Percentiles rank a stretch among this genome's conserved stretches.
These are phyloP conservation scores for Myotis findleyi DNA, from an alignment of 2,797 vertebrate genomes.

Conservation along the genomic window DNA sequence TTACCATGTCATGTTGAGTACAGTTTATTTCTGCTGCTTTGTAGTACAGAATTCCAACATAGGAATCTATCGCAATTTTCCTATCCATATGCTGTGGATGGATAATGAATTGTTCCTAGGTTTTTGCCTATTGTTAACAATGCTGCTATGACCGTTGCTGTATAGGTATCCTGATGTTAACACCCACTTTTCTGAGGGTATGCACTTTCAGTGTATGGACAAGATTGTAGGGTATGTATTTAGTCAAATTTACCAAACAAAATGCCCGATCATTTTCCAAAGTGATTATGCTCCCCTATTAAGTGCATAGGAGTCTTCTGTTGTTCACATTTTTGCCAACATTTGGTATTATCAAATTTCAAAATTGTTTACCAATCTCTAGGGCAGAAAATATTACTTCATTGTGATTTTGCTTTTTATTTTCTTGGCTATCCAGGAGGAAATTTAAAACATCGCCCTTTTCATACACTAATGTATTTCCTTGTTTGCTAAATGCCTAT, in stretches of 20 bases:
- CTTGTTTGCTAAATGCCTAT: conserved; percentile 66
- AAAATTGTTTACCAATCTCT: neutral
- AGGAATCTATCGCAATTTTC: neutral
- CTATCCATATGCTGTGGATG: neutral
- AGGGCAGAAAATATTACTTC: neutral
- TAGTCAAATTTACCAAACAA: neutral
- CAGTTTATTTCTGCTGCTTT: neutral
- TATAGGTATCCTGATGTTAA: neutral
- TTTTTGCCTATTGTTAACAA: neutral
- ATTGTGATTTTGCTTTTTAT: neutral
- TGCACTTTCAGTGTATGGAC: neutral
- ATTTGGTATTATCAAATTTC: neutral
- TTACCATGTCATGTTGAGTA: neutral
- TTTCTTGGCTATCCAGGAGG: conserved; percentile 9
- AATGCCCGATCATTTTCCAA: neutral
- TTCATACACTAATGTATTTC: conserved; percentile 17
- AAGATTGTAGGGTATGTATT: neutral
- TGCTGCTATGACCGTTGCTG: neutral
- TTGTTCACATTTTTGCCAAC: neutral
- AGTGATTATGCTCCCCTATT: neutral
- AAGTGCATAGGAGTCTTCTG: neutral
- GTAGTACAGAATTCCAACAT: neutral
- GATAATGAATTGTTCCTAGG: neutral
- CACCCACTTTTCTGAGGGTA: no score
- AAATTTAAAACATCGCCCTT: conserved; percentile 41